These are phyloP conservation scores for Drosophila erecta DNA, from an alignment of 1,140 invertebrate genomes.

Conservation along the genomic window DNA sequence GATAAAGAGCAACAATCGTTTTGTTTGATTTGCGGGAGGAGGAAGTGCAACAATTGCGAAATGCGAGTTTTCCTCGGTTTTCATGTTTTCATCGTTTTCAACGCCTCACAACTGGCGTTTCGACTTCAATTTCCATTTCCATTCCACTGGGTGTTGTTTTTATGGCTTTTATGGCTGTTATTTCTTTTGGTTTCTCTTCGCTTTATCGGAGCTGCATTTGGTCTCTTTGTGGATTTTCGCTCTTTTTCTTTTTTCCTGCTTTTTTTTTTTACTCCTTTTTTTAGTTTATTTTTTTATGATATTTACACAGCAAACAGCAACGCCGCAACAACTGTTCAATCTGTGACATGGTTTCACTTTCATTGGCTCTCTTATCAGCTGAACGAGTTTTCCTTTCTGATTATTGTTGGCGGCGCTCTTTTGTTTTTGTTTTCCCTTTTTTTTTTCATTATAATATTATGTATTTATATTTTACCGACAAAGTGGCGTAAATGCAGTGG, in stretches of 20 bases:
- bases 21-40: slow-evolving; percentile 14
- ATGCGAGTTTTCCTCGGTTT: slow-evolving; percentile 8
- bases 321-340: slow-evolving; percentile 20
- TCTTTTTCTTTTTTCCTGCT: neutral
- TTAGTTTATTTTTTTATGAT: slow-evolving; percentile 42
- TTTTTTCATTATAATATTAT: too few relatives aligned
- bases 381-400: slow-evolving; percentile 36
- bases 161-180: slow-evolving; percentile 17
- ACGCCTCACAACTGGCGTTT: neutral
- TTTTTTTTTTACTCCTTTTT: too few relatives aligned
- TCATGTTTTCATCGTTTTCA: neutral
- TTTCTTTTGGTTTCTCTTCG: slow-evolving; percentile 9
- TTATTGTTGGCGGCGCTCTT: slow-evolving; percentile 14
- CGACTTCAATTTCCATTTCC: slow-evolving; percentile 13
- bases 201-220: slow-evolving; percentile 4
- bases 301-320: slow-evolving; percentile 37
- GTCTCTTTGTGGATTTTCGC: slow-evolving; percentile 2
- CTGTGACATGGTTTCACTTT: slow-evolving; percentile 56
- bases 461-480: slow-evolving; percentile 22
- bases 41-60: slow-evolving; percentile 30
- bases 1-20: slow-evolving; percentile 4
- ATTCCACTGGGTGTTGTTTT: slow-evolving; percentile 12
- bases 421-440: neutral
- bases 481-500: slow-evolving; percentile 49
- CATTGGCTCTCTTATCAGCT: slow-evolving; percentile 43